These are phyloP conservation scores for Ispidina picta DNA, from an alignment of 2,797 vertebrate species.

Conservation along the genomic window DNA sequence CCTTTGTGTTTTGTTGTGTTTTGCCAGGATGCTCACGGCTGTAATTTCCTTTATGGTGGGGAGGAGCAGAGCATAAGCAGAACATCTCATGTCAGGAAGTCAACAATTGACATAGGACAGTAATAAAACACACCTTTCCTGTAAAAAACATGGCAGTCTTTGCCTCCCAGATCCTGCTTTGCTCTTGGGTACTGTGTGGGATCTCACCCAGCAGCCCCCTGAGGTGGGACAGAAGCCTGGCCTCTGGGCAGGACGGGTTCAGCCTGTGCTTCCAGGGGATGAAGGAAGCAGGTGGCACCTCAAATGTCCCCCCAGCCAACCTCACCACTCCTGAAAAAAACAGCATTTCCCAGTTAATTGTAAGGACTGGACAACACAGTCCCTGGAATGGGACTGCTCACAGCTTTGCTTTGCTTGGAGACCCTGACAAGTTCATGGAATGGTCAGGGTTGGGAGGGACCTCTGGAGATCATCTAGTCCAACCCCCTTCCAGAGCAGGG, in stretches of 20 bases:
- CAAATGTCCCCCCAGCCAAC: not conserved
- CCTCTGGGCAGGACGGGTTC: not conserved
- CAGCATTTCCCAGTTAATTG: accelerated
- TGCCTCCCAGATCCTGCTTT: not conserved
- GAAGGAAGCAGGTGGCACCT: not conserved
- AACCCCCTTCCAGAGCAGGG: too few relatives aligned
- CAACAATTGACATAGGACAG: not conserved
- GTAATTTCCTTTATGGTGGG: not conserved
- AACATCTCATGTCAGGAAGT: not conserved
- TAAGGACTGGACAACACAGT: not conserved
- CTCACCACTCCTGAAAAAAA: not conserved
- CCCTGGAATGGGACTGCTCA: not conserved
- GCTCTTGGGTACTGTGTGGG: not conserved
- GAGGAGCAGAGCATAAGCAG: not conserved
- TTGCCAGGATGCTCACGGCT: not conserved
- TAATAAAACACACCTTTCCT: not conserved
- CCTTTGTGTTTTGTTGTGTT: not conserved
- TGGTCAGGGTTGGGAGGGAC: too few relatives aligned
- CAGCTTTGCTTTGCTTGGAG: not conserved
- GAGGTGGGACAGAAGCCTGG: not conserved
- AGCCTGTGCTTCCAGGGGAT: not conserved
- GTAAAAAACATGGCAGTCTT: not conserved
- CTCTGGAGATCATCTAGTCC: too few relatives aligned
- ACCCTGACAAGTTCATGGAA: too few relatives aligned
- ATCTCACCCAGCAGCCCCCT: not conserved